Evolutionary conservation across 2,888 invertebrate genomes (phyloP), one percentile per base, ranked within the genome.

Genomic region (Meliscaeva auricollis): DNA sequence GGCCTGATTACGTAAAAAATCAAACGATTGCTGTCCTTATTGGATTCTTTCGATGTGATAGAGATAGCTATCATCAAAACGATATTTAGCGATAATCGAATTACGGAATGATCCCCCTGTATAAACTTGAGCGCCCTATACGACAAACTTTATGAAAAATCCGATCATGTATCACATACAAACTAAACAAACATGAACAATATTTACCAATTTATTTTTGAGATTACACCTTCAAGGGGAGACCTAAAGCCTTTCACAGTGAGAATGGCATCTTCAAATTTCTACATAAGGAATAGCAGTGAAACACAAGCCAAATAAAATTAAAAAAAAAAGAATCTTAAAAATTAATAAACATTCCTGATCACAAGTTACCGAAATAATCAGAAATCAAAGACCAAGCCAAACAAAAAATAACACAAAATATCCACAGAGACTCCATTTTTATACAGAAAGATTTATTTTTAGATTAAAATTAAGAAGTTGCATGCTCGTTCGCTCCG

Each of bases 401-500:
- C 41, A 26, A 48, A 38, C 56, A 68, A 38, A 62, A 38, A 13
- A 26, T 54, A 54, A 30, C 30, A 52, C 64, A 56, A 13, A 66
- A n/a, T 46, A 60, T 32, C 64, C 44, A 66, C 30, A 48, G 30
- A 38, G 44, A 30, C 73, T 60, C 38, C 54, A 77, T 48, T 38
- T 46, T 58, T 46, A 52, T 73, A n/a, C 32, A 62, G n/a, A 46
- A 64, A 56, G 20, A 62, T 66, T 81, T 72, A 80, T 84, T 80
- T 84, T 84, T 84, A 80, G 80, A 84, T 68, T 75, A 32, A 75
- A 64, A 72, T 66, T 80, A 68, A 75, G 64, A 52, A 48, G 44
- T 32, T 46, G 64, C 20, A 46, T 46, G 17, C 46, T 74, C 58
- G 38, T 58, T 44, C 52, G 38, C 58, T 35, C 56, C 70, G 69